Evolutionary conservation across 1,140 invertebrate genomes (phyloP).

Genomic region (Calephelis nemesis): DNA sequence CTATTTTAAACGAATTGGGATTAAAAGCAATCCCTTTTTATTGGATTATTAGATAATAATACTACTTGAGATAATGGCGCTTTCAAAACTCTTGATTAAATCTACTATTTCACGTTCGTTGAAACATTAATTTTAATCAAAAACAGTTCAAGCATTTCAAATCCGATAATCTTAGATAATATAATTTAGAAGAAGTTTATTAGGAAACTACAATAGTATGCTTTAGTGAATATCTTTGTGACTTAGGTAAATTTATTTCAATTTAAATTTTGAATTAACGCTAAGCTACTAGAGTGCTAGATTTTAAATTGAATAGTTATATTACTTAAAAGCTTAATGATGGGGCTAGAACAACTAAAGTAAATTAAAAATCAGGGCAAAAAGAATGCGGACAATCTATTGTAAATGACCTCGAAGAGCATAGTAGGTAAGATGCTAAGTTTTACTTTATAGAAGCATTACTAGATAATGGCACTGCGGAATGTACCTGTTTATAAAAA

Average conservation of each 20-base stretch:
- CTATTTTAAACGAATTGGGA: constrained; percentile 72
- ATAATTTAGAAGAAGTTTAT: constrained; percentile 75
- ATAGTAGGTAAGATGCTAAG: constrained; percentile 61
- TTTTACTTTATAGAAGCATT: constrained; percentile 63
- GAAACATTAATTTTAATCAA: constrained; percentile 32
- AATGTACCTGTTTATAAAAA: constrained; percentile 76
- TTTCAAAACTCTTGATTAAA: constrained; percentile 33
- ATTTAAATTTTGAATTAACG: constrained; percentile 69
- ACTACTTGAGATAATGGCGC: constrained; percentile 48
- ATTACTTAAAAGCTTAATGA: constrained; percentile 38
- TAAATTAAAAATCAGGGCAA: constrained; percentile 24
- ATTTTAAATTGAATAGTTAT: constrained; percentile 54
- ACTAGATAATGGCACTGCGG: constrained; percentile 72
- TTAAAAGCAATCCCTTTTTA: constrained; percentile 63
- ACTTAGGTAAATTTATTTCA: constrained; percentile 63
- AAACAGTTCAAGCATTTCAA: constrained; percentile 37
- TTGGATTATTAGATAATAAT: constrained; percentile 65
- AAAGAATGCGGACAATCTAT: constrained; percentile 26
- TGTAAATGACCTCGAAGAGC: constrained; percentile 28
- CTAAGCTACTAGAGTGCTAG: constrained; percentile 71
- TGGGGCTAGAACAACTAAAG: constrained; percentile 8
- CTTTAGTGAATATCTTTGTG: constrained; percentile 64
- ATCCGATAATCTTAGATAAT: constrained; percentile 58
- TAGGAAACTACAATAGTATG: constrained; percentile 68
- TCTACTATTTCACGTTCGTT: constrained; percentile 5